Evolutionary conservation across 2,113 vertebrate species (phyloP).

Genomic region (Tinamus guttatus): DNA sequence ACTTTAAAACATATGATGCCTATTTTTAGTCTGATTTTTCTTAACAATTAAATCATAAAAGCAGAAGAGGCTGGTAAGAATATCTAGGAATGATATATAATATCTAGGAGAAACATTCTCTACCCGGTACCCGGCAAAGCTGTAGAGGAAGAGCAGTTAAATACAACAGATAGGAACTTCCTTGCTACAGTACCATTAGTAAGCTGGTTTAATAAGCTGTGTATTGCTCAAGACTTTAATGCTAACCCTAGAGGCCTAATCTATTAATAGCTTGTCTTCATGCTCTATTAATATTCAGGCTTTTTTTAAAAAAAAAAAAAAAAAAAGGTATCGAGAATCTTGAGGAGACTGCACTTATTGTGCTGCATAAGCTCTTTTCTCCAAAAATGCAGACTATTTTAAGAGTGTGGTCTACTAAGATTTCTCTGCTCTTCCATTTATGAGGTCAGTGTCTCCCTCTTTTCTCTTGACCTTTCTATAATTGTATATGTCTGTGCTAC

Average conservation of each 20-base stretch:
- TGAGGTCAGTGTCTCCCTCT: neutral
- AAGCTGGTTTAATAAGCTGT: neutral
- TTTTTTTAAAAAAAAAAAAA: neutral
- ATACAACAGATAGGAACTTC: neutral
- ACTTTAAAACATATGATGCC: neutral
- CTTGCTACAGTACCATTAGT: neutral
- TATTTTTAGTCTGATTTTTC: neutral
- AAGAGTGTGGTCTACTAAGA: neutral
- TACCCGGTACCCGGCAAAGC: neutral
- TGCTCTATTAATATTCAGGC: slow-evolving; percentile 63
- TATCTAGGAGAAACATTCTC: neutral
- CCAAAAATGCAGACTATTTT: neutral
- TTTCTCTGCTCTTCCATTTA: neutral
- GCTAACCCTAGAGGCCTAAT: slow-evolving; percentile 28
- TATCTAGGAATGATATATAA: neutral
- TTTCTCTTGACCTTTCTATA: neutral
- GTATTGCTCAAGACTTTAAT: slow-evolving; percentile 14
- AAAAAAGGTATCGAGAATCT: slow-evolving; percentile 33
- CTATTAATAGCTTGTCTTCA: slow-evolving; percentile 66
- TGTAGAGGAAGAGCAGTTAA: neutral
- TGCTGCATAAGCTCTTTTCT: slow-evolving; percentile 3
- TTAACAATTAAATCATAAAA: neutral
- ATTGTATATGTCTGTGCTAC: neutral
- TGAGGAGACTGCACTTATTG: slow-evolving; percentile 20
- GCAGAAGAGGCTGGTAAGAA: neutral